These are phyloP conservation scores for Trypoxylus dichotomus DNA, from an alignment of 1,140 invertebrate genomes.

Conservation along the genomic window DNA sequence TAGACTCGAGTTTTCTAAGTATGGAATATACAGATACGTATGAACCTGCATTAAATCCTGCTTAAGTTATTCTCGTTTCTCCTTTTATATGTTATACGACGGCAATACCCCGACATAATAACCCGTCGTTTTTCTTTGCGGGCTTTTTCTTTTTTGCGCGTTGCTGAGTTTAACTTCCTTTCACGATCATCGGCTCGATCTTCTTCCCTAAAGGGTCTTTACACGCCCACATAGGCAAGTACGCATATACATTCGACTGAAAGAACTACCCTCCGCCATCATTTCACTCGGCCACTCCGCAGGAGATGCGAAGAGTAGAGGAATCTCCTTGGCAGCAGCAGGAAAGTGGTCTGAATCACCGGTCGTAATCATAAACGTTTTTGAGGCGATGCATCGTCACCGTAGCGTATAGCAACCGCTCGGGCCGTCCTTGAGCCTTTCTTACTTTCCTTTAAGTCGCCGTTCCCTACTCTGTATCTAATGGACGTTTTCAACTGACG, in stretches of 20 bases:
- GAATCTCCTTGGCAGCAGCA: slow-evolving; percentile 25
- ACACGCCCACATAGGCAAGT: neutral
- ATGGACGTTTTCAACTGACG: slow-evolving; percentile 33
- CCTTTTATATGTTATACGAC: neutral
- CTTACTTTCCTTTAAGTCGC: slow-evolving; percentile 32
- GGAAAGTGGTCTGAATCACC: slow-evolving; percentile 40
- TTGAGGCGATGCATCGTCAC: slow-evolving; percentile 11
- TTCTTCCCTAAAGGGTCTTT: neutral
- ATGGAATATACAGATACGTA: neutral
- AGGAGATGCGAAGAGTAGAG: neutral
- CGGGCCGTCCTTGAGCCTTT: slow-evolving; percentile 36
- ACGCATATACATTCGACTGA: neutral
- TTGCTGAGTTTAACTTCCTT: slow-evolving; percentile 4
- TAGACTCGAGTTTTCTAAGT: neutral
- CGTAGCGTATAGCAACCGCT: neutral
- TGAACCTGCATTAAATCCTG: neutral
- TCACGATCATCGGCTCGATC: slow-evolving; percentile 2
- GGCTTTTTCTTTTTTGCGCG: neutral
- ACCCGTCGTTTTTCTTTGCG: neutral
- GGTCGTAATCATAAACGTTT: slow-evolving; percentile 40
- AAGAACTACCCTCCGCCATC: neutral
- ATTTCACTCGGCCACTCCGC: neutral
- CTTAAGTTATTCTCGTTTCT: neutral
- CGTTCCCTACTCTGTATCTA: slow-evolving; percentile 31
- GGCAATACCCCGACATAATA: neutral